Percentiles rank a stretch among this genome's conserved stretches.
Evolutionary conservation across 2,888 invertebrate genomes (phyloP).

Genomic region (Drosophila koepferae): DNA sequence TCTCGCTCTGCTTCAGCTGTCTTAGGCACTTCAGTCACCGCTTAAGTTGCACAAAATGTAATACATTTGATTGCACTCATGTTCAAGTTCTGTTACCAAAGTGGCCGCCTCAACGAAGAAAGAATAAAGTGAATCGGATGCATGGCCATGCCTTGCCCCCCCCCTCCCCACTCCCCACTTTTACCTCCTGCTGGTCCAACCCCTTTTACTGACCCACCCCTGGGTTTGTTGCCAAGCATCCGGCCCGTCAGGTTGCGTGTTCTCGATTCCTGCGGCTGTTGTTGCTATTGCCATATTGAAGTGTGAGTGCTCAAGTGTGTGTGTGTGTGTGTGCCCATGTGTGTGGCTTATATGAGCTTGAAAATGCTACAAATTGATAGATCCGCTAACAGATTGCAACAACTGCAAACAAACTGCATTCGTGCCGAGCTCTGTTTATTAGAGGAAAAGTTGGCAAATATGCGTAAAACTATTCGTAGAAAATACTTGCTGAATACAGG

Average conservation of each 20-base stretch:
- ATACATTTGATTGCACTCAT: constrained; percentile 80
- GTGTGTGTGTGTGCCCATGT: constrained; percentile 15
- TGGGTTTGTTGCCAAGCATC: constrained; percentile 35
- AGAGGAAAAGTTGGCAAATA: constrained; percentile 12
- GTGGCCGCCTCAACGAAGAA: constrained; percentile 67
- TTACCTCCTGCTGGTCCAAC: not conserved
- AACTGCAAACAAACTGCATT: constrained; percentile 38
- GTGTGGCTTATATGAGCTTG: constrained; percentile 58
- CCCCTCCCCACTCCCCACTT: too few relatives aligned
- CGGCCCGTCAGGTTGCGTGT: constrained; percentile 55
- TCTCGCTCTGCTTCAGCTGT: constrained; percentile 55
- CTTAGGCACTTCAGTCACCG: constrained; percentile 69
- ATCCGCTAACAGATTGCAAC: constrained; percentile 63
- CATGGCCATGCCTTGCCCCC: constrained; percentile 25
- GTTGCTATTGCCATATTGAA: constrained; percentile 18
- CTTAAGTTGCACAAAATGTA: constrained; percentile 79
- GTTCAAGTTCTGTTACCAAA: constrained; percentile 78
- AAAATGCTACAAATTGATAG: constrained; percentile 74
- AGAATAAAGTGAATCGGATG: constrained; percentile 70
- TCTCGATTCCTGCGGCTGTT: constrained; percentile 34
- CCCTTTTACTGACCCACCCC: constrained; percentile 23
- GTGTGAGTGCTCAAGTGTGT: constrained; percentile 6
- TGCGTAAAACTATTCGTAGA: constrained; percentile 8
- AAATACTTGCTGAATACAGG: not conserved
- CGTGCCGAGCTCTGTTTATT: constrained; percentile 50